phyloP scores from a whole-genome alignment of 1,140 invertebrate species.

The Drosophila suzukii region DNA sequence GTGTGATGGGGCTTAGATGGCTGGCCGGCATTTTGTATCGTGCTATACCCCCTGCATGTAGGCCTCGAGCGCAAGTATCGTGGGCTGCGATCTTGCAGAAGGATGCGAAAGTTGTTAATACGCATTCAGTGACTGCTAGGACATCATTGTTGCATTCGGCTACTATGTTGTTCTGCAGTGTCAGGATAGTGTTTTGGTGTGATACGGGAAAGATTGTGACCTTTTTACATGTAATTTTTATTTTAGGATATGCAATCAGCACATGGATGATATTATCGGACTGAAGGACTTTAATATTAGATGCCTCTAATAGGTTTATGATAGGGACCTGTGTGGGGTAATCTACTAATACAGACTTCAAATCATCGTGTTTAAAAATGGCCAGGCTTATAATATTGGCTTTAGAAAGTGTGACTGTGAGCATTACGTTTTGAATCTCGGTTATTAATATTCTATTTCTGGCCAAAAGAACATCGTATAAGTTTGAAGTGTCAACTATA shows the following conservation, averaged over 20 bases:
- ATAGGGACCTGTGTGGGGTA: no score
- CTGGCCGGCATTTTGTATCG: neutral
- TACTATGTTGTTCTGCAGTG: constrained; percentile 25
- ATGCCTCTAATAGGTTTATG: neutral
- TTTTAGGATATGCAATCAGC: no score
- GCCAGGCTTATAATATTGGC: neutral
- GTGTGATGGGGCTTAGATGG: no score
- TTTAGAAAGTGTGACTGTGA: neutral
- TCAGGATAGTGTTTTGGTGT: constrained; percentile 22
- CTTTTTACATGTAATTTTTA: constrained; percentile 25
- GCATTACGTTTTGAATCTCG: neutral
- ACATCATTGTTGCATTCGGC: constrained; percentile 34
- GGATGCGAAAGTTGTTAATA: constrained; percentile 11
- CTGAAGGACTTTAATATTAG: constrained; percentile 35
- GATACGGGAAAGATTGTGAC: constrained; percentile 29
- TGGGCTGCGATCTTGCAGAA: constrained; percentile 1
- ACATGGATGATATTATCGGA: constrained; percentile 22
- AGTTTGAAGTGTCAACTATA: no score
- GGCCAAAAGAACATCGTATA: no score
- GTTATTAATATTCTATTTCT: no score
- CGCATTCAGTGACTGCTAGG: constrained; percentile 38
- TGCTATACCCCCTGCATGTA: constrained; percentile 2
- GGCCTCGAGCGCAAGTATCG: constrained; percentile 6
- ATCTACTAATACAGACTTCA: neutral
- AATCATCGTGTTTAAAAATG: neutral